Evolutionary conservation across 2,797 vertebrate species (phyloP).

Genomic region (Chrysocyon brachyurus): DNA sequence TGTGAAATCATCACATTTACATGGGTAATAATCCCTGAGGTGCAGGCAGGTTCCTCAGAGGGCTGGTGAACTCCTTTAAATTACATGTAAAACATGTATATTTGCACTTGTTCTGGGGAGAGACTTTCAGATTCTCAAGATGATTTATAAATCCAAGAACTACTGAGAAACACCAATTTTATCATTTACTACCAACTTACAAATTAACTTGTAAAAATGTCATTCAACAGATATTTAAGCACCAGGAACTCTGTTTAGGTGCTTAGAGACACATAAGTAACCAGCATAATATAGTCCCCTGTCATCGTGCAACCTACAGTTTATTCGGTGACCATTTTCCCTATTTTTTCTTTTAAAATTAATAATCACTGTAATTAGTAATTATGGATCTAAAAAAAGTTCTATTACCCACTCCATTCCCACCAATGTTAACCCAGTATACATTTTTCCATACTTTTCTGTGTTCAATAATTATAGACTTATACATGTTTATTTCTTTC

Average conservation of each 20-base stretch:
- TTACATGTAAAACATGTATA: neutral
- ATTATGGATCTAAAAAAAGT: neutral
- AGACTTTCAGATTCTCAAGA: slow-evolving; percentile 43
- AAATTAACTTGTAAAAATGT: neutral
- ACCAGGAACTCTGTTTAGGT: neutral
- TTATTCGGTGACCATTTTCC: slow-evolving; percentile 2
- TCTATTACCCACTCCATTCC: neutral
- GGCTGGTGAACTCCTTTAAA: neutral
- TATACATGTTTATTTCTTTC: neutral
- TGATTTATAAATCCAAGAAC: slow-evolving; percentile 3
- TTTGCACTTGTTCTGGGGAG: neutral
- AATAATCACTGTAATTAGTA: neutral
- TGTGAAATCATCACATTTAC: neutral
- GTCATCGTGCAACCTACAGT: neutral
- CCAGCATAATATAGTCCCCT: neutral
- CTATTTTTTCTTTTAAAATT: neutral
- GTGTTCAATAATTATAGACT: slow-evolving; percentile 17
- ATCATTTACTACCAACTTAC: slow-evolving; percentile 46
- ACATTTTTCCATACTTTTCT: neutral
- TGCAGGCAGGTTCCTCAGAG: neutral
- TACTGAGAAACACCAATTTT: slow-evolving; percentile 7
- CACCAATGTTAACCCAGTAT: neutral
- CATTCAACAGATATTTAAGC: slow-evolving; percentile 17
- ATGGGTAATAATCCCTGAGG: neutral
- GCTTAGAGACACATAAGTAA: neutral